Evolutionary conservation across 2,797 vertebrate genomes (phyloP).

Genomic region (Cephalopachus bancanus): DNA sequence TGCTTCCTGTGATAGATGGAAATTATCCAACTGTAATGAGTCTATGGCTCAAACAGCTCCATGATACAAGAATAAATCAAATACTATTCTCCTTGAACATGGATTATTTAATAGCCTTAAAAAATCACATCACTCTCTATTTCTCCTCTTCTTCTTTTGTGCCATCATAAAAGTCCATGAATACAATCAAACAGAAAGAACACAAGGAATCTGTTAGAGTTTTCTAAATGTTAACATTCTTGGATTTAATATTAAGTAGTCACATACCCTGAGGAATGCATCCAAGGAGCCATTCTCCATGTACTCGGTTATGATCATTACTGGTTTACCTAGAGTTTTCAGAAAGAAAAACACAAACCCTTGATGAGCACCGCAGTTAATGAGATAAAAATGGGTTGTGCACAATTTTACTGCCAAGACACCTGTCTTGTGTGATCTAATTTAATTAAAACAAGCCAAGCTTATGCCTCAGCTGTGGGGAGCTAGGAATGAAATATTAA

Average conservation of each 20-base stretch:
- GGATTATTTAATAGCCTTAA: constrained; percentile 84
- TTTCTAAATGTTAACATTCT: constrained; percentile 55
- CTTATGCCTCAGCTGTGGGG: constrained; percentile 88
- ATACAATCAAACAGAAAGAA: not conserved
- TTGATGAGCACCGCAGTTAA: constrained; percentile 87
- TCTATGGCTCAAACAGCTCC: constrained; percentile 57
- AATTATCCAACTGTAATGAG: constrained; percentile 85
- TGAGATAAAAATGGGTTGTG: constrained; percentile 89
- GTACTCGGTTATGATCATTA: constrained; percentile 99
- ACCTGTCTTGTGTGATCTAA: constrained; percentile 89
- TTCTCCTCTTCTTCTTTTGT: constrained; percentile 18
- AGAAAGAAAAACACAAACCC: constrained; percentile 88
- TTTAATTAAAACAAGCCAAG: constrained; percentile 89
- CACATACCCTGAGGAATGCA: constrained; percentile 98
- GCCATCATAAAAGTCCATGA: not conserved
- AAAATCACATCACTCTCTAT: constrained; percentile 69
- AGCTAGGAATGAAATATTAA: constrained; percentile 89
- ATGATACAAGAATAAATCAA: constrained; percentile 80
- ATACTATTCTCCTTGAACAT: constrained; percentile 71
- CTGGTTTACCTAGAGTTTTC: constrained; percentile 96
- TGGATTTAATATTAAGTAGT: constrained; percentile 79
- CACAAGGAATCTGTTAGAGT: not conserved
- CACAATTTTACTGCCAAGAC: constrained; percentile 89
- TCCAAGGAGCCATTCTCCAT: constrained; percentile 99
- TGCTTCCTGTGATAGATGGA: constrained; percentile 83